These are phyloP conservation scores for Acleris laterana DNA, from an alignment of 2,888 invertebrate species.

Conservation along the genomic window DNA sequence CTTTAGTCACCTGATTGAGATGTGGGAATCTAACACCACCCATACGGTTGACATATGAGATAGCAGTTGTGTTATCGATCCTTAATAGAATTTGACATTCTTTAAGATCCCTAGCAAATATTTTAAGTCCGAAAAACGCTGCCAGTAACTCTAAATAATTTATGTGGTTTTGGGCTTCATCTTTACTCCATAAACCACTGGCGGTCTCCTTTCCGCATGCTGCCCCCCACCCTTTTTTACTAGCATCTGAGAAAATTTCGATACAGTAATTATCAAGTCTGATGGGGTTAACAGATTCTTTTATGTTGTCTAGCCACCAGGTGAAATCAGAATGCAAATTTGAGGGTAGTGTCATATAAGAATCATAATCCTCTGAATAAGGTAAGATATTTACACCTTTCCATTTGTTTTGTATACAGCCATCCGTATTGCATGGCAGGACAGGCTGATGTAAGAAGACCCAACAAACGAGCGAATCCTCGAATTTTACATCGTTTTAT, in stretches of 20 bases:
- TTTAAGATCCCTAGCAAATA: not conserved
- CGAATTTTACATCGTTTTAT: too few relatives aligned
- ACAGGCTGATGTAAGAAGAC: too few relatives aligned
- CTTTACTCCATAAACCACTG: slow-evolving; percentile 1
- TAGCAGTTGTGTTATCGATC: slow-evolving; percentile 4
- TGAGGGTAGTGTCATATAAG: too few relatives aligned
- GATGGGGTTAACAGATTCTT: not conserved
- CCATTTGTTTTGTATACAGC: too few relatives aligned
- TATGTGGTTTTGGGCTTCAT: not conserved
- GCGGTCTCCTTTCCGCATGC: slow-evolving; percentile 1
- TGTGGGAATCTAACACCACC: slow-evolving; percentile 1
- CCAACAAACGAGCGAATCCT: too few relatives aligned
- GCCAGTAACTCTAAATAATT: not conserved
- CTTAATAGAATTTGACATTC: not conserved
- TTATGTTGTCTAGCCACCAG: not conserved
- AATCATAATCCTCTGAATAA: too few relatives aligned
- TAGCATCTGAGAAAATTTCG: slow-evolving; percentile 1
- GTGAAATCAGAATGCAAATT: too few relatives aligned
- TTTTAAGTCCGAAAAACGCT: too few relatives aligned
- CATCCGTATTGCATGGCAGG: too few relatives aligned
- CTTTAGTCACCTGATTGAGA: slow-evolving; percentile 1
- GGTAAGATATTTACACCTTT: too few relatives aligned
- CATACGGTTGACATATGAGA: slow-evolving; percentile 4
- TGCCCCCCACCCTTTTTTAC: slow-evolving; percentile 4
- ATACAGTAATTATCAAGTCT: not conserved